phyloP scores from a whole-genome alignment of 2,888 invertebrate species.

The Mylabris sibirica region DNA sequence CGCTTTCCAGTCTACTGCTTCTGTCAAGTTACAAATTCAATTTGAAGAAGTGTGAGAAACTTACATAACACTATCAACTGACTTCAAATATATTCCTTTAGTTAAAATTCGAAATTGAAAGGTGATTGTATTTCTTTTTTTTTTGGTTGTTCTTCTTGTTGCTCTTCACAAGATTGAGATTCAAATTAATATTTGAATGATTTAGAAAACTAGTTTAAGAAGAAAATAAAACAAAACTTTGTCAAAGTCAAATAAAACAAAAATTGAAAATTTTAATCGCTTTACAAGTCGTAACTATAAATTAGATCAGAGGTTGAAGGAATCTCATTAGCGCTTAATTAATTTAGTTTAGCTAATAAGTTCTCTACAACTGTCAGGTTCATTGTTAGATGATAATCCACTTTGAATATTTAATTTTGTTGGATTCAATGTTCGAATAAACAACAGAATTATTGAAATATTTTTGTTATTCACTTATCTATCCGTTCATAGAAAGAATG shows the following conservation, averaged over 20 bases:
- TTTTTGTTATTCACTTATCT: not conserved
- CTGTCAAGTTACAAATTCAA: slow-evolving; percentile 52
- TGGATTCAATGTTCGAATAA: not conserved
- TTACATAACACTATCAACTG: slow-evolving; percentile 39
- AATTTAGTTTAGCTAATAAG: slow-evolving; percentile 14
- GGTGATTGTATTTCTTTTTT: not conserved
- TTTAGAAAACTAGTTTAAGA: not conserved
- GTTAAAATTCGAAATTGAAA: not conserved
- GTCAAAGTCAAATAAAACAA: not conserved
- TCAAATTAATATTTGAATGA: not conserved
- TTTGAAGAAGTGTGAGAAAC: slow-evolving; percentile 50
- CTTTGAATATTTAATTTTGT: slow-evolving; percentile 9
- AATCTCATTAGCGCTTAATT: slow-evolving; percentile 10
- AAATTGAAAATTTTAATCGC: slow-evolving; percentile 4
- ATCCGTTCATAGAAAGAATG: too few species aligned
- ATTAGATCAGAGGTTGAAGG: slow-evolving; percentile 14
- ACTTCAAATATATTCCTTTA: slow-evolving; percentile 1
- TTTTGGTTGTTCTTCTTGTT: not conserved
- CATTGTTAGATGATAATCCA: slow-evolving; percentile 9
- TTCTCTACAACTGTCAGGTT: slow-evolving; percentile 9
- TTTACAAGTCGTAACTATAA: not conserved
- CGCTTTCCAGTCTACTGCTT: slow-evolving; percentile 46
- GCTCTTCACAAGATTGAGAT: too few species aligned
- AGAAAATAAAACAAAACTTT: not conserved
- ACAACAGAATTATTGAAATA: not conserved